Evolutionary conservation across 2,888 invertebrate species (phyloP), one percentile per base, ranked within the genome.

Genomic region (Caenorhabditis sp.): DNA sequence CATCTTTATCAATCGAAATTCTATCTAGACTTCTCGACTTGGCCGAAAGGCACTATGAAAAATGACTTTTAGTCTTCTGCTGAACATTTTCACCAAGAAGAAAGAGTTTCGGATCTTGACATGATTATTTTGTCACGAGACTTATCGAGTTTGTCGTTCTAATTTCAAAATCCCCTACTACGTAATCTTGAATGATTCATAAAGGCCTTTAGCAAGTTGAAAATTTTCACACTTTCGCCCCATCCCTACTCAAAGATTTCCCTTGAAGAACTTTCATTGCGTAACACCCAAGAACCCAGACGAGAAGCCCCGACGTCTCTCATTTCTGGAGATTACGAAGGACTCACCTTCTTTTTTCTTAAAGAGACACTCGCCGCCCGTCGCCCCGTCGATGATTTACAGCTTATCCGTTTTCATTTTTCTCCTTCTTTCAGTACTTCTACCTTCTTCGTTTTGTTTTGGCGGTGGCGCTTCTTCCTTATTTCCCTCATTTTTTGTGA

Each of bases 381-480:
- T 41, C 61, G 51, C 31, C 35, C 28, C 7, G 16, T 12, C 56
- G 44, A 69, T 69, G 24, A 69, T 70, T 58, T 70, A 58, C 70
- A 70, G 70, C 70, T 70, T 70, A 70, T 70, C 70, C 70, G 49
- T 22, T 64, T 64, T 49, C 47, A 22, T 22, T 66, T 49, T 31
- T 47, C 31, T 35, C 14, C 12, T 35, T 66, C 22, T 31, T 28
- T 44, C 31, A 63, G n/a, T 47, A 58, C 56, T 26, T 44, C 28
- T 49, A 28, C 51, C 19, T 51, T 8, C 10, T 19, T 49, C 22
- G 14, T 63, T 63, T 63, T 63, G 63, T 47, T 47, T 44, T 47
- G 8, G 8, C 56, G 3, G 10, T 22, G 16, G 19, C 12, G 28
- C 47, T 47, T 44, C 38, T 61, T 35, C 41, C 61, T 61, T 22